Conservation (phyloP, 2,888 invertebrate species). For the Acanthococcus lagerstroemiae region DNA sequence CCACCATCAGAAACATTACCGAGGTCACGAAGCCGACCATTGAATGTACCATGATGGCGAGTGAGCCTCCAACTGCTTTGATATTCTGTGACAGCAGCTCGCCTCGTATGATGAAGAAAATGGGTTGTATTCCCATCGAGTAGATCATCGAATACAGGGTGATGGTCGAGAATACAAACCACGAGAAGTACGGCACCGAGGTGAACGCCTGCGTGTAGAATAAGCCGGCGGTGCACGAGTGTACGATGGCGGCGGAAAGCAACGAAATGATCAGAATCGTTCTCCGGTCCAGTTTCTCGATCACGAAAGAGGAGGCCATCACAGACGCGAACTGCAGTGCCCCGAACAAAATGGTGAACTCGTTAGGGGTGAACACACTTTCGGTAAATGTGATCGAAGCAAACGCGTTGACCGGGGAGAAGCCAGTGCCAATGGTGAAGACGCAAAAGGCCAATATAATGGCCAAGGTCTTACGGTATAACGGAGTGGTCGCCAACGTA, state of each 20-base stretch:
- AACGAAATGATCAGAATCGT: neutral
- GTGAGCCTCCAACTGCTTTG: neutral
- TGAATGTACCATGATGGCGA: neutral
- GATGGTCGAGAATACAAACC: neutral
- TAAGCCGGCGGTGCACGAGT: neutral
- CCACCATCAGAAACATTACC: neutral
- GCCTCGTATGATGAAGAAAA: neutral
- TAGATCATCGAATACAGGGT: neutral
- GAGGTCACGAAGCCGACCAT: neutral
- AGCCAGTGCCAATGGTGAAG: slow-evolving; percentile 7
- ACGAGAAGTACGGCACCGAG: neutral
- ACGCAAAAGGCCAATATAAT: neutral
- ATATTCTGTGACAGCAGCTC: neutral
- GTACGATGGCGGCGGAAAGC: neutral
- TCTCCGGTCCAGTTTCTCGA: neutral
- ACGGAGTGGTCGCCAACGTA: neutral
- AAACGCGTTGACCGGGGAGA: neutral
- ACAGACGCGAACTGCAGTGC: neutral
- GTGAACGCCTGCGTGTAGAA: neutral
- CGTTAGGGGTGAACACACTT: neutral
- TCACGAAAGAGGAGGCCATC: neutral
- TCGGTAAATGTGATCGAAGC: neutral
- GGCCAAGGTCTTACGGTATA: neutral
- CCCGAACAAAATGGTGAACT: neutral
- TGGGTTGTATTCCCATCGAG: neutral